These are phyloP conservation scores for Pygmarrhopalites habei DNA, from an alignment of 1,140 invertebrate species.

Conservation along the genomic window DNA sequence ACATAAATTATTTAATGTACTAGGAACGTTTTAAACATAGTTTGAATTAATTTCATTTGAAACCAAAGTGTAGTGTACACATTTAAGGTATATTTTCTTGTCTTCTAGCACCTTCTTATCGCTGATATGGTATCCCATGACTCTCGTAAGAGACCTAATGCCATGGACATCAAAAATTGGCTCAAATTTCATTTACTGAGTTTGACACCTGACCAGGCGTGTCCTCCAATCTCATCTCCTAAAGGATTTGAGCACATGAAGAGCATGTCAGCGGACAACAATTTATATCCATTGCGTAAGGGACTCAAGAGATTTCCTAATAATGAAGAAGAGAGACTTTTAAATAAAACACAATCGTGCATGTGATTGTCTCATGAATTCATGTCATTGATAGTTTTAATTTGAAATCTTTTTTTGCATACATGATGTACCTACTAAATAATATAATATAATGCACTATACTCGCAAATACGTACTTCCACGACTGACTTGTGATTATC, in stretches of 20 bases:
- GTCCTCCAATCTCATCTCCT: background rate
- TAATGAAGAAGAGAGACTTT: background rate
- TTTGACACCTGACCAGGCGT: background rate
- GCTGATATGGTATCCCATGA: constrained; percentile 65
- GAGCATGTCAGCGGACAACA: background rate
- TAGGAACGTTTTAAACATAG: constrained; percentile 15
- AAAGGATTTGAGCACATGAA: background rate
- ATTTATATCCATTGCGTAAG: background rate
- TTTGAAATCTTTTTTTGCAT: too few relatives aligned
- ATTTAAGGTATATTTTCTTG: too few relatives aligned
- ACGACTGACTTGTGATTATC: too few relatives aligned
- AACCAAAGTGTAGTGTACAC: too few relatives aligned
- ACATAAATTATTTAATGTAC: too few relatives aligned
- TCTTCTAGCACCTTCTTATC: constrained; percentile 60
- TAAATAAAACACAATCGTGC: constrained; percentile 4
- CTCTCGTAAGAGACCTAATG: constrained; percentile 60
- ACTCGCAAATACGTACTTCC: too few relatives aligned
- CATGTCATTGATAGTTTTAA: too few relatives aligned
- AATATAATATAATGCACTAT: too few relatives aligned
- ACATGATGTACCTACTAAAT: too few relatives aligned
- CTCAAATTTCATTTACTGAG: background rate
- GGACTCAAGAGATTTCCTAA: too few relatives aligned
- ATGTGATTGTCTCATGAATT: constrained; percentile 5
- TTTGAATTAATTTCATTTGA: background rate
- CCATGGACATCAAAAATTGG: constrained; percentile 29